Base-by-base conservation (phyloP, 2,888 invertebrate genomes). In the Nemotelus nigrinus region DNA sequence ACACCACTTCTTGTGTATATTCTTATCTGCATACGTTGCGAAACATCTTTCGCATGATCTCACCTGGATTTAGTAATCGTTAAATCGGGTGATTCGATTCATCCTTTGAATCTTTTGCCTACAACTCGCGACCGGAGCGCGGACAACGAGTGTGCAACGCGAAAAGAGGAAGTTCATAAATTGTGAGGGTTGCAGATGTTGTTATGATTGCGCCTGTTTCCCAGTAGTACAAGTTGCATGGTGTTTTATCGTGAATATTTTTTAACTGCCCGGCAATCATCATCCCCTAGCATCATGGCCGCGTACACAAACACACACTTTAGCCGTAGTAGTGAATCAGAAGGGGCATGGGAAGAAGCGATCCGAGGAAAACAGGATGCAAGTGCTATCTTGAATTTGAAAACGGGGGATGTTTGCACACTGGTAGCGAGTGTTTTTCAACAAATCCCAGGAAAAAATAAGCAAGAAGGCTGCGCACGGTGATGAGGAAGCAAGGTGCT, bases 111-210 rank as follows among this genome's bases (percentile, higher is more conserved):
- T 65, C 65, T 58, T 55, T 70, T 63, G 55, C 70, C 10, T 67
- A 67, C 39, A 57, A 10, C 7, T 41, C 53, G 55, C 41, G 47
- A 25, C 41, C 25, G 47, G 55, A 53, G 43, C 53, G 44, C n/a
- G 70, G 44, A 70, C 39, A 50, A 44, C 7, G 7, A 6, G 39
- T 39, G 50, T 50, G 43, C 25, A 70, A 55, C 70, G 70, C 70
- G 70, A 74, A 74, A 76, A 65, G 65, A 76, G 76, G 76, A 76
- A 76, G 76, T 76, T 53, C 64, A 76, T 76, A 76, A 76, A 76
- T 76, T 76, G 76, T 65, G 64, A 76, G 64, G 76, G 65, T 76
- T 65, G 76, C 76, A 76, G 76, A 76, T 76, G 76, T 76, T 76
- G 76, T 74, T 74, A 74, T 60, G 74, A 60, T 60, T 74, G 60